phyloP scores from a whole-genome alignment of 2,113 vertebrate species.

The Forbesichthys agassizii region DNA sequence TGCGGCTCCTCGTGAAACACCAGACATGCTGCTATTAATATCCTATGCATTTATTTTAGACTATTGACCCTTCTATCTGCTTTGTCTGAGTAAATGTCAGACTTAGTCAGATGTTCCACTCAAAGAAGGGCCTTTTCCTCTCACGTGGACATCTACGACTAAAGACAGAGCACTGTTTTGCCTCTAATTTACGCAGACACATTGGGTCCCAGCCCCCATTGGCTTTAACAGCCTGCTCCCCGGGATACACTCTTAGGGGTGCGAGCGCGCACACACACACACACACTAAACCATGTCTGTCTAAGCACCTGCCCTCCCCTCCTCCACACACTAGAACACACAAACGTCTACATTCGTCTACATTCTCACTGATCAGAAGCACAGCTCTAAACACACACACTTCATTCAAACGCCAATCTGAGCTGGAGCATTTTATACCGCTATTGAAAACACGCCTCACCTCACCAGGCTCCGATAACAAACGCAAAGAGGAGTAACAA shows the following conservation, averaged over 20 bases:
- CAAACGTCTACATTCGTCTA: constrained; percentile 4
- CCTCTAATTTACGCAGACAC: constrained; percentile 25
- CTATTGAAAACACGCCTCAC: background rate
- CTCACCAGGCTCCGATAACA: constrained; percentile 6
- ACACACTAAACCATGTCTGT: constrained; percentile 59
- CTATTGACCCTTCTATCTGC: constrained; percentile 67
- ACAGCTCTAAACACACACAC: background rate
- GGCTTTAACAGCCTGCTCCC: constrained; percentile 32
- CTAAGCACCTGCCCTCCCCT: constrained; percentile 73
- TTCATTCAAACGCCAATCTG: constrained; percentile 6
- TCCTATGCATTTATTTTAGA: constrained; percentile 65
- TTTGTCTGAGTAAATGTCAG: constrained; percentile 70
- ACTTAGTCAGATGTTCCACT: constrained; percentile 71
- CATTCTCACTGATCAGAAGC: constrained; percentile 33
- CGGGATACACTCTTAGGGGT: background rate
- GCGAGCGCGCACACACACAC: background rate
- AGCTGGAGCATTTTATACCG: constrained; percentile 5
- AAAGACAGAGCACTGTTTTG: constrained; percentile 33
- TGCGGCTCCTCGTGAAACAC: constrained; percentile 38
- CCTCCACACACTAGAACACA: constrained; percentile 46
- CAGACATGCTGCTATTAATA: constrained; percentile 58
- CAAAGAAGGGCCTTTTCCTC: constrained; percentile 48
- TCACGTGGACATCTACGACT: constrained; percentile 49
- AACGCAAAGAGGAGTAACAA: background rate
- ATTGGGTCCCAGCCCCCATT: constrained; percentile 28